Base-by-base conservation (phyloP, 2,797 vertebrate species). In the Fratercula arctica region DNA sequence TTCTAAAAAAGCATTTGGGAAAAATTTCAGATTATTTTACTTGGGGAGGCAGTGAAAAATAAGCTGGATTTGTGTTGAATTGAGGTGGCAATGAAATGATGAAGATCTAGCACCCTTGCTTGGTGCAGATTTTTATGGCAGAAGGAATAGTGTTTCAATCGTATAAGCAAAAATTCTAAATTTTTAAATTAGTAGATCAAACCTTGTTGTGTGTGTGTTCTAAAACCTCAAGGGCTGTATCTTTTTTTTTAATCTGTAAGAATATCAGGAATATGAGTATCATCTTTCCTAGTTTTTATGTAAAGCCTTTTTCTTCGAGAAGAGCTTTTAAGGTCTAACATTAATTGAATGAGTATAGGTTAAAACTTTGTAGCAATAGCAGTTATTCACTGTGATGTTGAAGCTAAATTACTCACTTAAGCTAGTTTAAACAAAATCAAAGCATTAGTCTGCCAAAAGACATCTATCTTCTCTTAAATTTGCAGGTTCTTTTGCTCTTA, bases 351-450 rank as follows among this genome's bases (percentile, higher is more conserved):
- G 18, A 9, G 37, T 81, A 85, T 85, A 93, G 70, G 74, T 93
- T 96, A 78, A 89, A 91, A 53, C 50, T 60, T 69, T 6, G 11
- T n/a, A 83, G 74, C 63, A 86, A 60, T 33, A 83, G 77, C 57
- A 78, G 53, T 84, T 93, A 73, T 53, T 95, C 73, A 53, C 51
- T 81, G 33, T 84, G 51, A 67, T 89, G 9, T 59, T 92, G 73
- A 93, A 95, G 83, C 21, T 66, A 68, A 78, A 69, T 95, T 91
- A 86, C 67, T 90, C 77, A 66, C 74, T 95, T 95, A 33, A 94
- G 50, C 43, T 90, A 66, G 69, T 88, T 94, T 82, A 90, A 95
- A 93, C 80, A 91, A 94, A 95, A 90, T 72, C 81, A 91, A 67
- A 87, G 33, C 48, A 59, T 85, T 93, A 88, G 50, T 67, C 63